A percentile compares a stretch with the other conserved stretches of the same genome.
Conservation (phyloP, 2,113 vertebrate genomes). For the Paramormyrops kingsleyae region DNA sequence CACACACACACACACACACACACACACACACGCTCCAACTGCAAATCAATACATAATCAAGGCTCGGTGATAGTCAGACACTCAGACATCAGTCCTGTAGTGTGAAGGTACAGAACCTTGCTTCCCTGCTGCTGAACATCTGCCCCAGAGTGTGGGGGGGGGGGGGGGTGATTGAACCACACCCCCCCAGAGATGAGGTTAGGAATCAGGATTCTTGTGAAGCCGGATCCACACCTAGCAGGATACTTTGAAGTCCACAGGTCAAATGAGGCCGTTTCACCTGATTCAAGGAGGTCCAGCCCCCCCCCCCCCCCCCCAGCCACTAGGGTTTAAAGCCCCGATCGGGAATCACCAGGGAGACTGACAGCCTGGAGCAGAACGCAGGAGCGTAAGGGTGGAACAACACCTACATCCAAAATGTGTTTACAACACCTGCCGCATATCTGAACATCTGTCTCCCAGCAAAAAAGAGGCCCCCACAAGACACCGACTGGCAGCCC, state of each 20-base stretch:
- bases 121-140: neutral
- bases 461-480: neutral
- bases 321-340: neutral
- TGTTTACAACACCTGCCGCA: neutral
- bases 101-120: neutral
- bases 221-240: neutral
- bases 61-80: constrained; percentile 27
- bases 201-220: neutral
- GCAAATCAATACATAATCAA: constrained; percentile 40
- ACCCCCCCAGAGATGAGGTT: neutral
- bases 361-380: neutral
- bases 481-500: neutral
- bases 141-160: neutral
- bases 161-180: neutral
- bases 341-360: neutral
- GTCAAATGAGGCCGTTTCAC: neutral
- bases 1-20: neutral
- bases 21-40: constrained; percentile 4
- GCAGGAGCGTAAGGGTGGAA: neutral
- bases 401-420: neutral
- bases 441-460: neutral
- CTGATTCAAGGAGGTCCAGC: neutral
- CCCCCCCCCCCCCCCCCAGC: neutral
- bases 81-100: constrained; percentile 12
- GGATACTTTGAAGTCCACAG: neutral